Conservation (phyloP, 2,797 vertebrate genomes). For the Chaetodon trifasciatus region DNA sequence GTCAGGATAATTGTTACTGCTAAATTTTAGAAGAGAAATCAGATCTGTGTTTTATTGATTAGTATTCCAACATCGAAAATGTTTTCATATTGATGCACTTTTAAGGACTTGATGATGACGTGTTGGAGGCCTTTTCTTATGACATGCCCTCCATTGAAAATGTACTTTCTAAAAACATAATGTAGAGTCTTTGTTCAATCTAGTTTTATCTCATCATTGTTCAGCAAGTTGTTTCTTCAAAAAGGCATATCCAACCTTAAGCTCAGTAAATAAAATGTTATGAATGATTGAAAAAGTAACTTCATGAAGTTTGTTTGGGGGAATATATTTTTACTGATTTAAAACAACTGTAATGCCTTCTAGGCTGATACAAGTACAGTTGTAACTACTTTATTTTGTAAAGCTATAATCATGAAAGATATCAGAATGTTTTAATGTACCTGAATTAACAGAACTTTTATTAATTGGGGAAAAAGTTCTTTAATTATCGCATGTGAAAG, state of each 20-base stretch:
- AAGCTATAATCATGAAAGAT: not conserved
- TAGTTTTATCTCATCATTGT: not conserved
- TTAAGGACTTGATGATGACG: not conserved
- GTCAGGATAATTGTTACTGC: not conserved
- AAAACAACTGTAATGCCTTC: not conserved
- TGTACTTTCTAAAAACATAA: not conserved
- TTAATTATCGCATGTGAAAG: not conserved
- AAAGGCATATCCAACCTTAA: not conserved
- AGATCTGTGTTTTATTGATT: not conserved
- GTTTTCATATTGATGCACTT: not conserved
- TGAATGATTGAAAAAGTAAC: not conserved
- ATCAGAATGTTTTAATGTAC: not conserved
- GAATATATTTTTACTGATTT: no score
- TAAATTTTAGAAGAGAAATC: not conserved
- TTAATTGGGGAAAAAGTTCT: not conserved
- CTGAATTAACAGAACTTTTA: not conserved
- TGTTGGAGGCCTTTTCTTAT: conserved; percentile 1
- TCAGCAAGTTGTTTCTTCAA: conserved; percentile 19
- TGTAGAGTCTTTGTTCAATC: not conserved
- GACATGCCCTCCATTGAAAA: not conserved
- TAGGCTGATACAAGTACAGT: not conserved
- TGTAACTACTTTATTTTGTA: not conserved
- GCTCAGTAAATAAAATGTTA: not conserved
- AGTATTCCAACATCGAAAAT: not conserved
- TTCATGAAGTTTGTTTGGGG: no score